These are phyloP conservation scores for Suncus etruscus DNA, from an alignment of 2,113 vertebrate species.

Conservation along the genomic window DNA sequence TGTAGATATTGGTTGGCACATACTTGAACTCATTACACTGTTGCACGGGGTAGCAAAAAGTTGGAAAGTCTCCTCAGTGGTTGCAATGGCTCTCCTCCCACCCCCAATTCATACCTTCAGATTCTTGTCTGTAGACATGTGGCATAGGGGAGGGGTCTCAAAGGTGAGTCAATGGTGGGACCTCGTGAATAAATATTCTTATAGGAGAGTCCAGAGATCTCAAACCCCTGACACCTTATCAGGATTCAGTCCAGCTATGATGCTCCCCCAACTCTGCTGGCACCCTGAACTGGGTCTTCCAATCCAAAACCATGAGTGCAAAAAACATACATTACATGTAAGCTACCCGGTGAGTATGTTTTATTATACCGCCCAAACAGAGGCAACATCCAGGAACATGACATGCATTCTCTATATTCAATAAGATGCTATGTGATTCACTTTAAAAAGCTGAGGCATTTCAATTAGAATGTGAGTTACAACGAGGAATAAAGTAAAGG, in stretches of 20 bases:
- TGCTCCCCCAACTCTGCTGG: not conserved
- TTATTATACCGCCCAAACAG: not conserved
- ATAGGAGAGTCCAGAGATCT: not conserved
- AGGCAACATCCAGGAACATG: not conserved
- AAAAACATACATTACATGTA: not conserved
- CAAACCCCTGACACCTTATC: not conserved
- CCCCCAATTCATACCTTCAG: not conserved
- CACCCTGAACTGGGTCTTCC: not conserved
- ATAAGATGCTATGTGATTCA: not conserved
- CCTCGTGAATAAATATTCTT: not conserved
- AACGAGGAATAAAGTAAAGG: constrained; percentile 45
- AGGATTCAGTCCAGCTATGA: not conserved
- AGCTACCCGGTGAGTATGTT: not conserved
- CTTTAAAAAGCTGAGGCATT: not conserved
- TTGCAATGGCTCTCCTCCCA: not conserved
- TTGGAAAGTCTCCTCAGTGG: not conserved
- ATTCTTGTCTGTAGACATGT: not conserved
- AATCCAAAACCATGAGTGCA: not conserved
- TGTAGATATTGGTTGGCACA: not conserved
- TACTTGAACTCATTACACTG: not conserved
- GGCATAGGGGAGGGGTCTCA: not conserved
- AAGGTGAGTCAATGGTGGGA: not conserved
- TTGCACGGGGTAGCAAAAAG: not conserved
- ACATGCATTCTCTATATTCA: not conserved
- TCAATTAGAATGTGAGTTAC: constrained; percentile 11